phyloP scores from a whole-genome alignment of 2,888 invertebrate species.

The Heliconius cydno region DNA sequence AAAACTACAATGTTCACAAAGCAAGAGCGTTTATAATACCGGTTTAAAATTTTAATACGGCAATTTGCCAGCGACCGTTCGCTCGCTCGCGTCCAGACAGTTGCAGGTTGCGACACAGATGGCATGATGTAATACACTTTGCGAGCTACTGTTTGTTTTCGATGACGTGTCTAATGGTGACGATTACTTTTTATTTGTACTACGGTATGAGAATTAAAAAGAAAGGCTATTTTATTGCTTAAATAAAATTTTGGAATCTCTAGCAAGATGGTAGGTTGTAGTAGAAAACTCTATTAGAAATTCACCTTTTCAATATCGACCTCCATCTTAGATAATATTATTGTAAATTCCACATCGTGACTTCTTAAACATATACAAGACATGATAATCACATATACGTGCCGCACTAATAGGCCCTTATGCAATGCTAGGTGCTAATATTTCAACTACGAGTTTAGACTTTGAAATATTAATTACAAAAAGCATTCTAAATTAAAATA shows the following conservation, averaged over 20 bases:
- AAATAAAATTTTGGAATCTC: neutral
- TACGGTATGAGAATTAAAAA: conserved; percentile 20
- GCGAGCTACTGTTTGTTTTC: conserved; percentile 45
- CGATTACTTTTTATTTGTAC: conserved; percentile 38
- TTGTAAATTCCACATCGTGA: conserved; percentile 8
- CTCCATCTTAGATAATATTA: neutral
- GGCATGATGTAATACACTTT: conserved; percentile 52
- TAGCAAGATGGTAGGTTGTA: neutral
- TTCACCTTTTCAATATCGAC: neutral
- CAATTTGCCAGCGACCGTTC: conserved; percentile 64
- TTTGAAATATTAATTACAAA: conserved; percentile 10
- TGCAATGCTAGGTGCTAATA: neutral
- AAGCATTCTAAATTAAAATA: neutral
- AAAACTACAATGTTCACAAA: conserved; percentile 50
- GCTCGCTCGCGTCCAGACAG: conserved; percentile 27
- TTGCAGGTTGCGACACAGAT: conserved; percentile 49
- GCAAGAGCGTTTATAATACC: conserved; percentile 64
- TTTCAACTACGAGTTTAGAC: conserved; percentile 2
- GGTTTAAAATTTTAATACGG: conserved; percentile 70
- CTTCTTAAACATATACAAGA: conserved; percentile 15
- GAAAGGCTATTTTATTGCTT: neutral
- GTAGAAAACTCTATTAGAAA: neutral
- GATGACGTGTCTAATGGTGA: conserved; percentile 44
- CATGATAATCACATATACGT: conserved; percentile 16
- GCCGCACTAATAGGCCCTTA: conserved; percentile 22